Evolutionary conservation across 2,797 vertebrate genomes (phyloP).

Genomic region (Sitta carolinensis): DNA sequence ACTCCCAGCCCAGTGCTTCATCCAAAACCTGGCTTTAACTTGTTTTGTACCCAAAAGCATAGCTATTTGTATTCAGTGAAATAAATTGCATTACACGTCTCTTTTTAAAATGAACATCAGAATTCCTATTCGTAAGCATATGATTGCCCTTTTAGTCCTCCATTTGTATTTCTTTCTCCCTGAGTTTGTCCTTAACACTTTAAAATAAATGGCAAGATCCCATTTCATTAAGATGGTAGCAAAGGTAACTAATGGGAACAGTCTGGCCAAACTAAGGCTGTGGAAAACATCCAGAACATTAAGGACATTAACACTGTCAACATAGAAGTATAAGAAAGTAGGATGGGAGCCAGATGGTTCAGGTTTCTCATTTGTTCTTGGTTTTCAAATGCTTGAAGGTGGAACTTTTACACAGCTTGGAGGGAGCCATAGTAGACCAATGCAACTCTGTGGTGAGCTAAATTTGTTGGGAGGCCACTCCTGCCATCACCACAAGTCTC

Average conservation of each 20-base stretch:
- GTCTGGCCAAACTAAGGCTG: neutral
- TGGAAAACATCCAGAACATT: neutral
- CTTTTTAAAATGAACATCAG: neutral
- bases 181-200: neutral
- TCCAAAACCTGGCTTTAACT: neutral
- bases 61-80: neutral
- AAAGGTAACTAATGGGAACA: neutral
- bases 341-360: neutral
- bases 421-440: neutral
- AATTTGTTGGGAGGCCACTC: neutral
- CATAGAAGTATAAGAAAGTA: neutral
- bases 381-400: neutral
- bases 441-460: accelerated
- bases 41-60: neutral
- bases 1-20: neutral
- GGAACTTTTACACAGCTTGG: neutral
- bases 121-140: neutral
- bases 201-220: neutral
- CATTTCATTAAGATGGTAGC: neutral
- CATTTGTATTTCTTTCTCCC: neutral
- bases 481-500: accelerated
- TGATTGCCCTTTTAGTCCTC: neutral
- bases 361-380: neutral
- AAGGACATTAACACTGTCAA: neutral
- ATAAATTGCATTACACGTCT: neutral